Conservation (phyloP, 2,113 vertebrate species). For the Mus musculus region DNA sequence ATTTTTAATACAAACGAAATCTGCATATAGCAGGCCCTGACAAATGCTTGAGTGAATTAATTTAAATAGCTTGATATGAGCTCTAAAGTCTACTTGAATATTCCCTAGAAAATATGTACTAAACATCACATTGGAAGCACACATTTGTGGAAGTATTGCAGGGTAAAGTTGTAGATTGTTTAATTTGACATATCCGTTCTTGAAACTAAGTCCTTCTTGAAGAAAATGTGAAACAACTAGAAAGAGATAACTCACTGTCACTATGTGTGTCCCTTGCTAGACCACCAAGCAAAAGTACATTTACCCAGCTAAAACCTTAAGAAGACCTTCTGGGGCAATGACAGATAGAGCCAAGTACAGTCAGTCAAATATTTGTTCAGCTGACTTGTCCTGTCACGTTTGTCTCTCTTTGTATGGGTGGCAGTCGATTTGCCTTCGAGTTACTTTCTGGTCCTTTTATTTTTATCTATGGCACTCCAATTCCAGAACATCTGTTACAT, state of each 20-base stretch:
- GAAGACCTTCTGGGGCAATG: slow-evolving; percentile 28
- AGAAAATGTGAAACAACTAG: slow-evolving; percentile 15
- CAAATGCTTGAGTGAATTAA: slow-evolving; percentile 34
- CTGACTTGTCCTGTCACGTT: slow-evolving; percentile 67
- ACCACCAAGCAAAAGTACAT: slow-evolving; percentile 61
- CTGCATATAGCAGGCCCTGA: not conserved
- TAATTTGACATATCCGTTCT: not conserved
- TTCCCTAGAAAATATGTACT: slow-evolving; percentile 19
- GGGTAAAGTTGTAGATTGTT: slow-evolving; percentile 45
- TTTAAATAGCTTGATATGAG: slow-evolving; percentile 29
- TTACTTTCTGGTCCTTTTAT: slow-evolving; percentile 17
- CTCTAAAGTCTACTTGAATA: slow-evolving; percentile 4
- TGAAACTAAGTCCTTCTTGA: slow-evolving; percentile 24
- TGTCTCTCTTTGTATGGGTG: slow-evolving; percentile 36
- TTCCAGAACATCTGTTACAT: slow-evolving; percentile 44
- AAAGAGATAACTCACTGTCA: slow-evolving; percentile 11
- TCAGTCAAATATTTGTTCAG: slow-evolving; percentile 75
- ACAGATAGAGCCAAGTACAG: slow-evolving; percentile 53
- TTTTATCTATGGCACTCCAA: slow-evolving; percentile 13
- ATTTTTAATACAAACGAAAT: slow-evolving; percentile 27
- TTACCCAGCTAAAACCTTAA: slow-evolving; percentile 56
- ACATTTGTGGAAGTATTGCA: slow-evolving; percentile 5
- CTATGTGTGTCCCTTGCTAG: slow-evolving; percentile 25
- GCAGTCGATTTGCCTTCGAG: slow-evolving; percentile 44
- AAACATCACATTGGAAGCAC: not conserved